A percentile compares a stretch with the other conserved stretches of the same genome.
phyloP scores from a whole-genome alignment of 2,888 invertebrate species.

The Drosophila rellima region DNA sequence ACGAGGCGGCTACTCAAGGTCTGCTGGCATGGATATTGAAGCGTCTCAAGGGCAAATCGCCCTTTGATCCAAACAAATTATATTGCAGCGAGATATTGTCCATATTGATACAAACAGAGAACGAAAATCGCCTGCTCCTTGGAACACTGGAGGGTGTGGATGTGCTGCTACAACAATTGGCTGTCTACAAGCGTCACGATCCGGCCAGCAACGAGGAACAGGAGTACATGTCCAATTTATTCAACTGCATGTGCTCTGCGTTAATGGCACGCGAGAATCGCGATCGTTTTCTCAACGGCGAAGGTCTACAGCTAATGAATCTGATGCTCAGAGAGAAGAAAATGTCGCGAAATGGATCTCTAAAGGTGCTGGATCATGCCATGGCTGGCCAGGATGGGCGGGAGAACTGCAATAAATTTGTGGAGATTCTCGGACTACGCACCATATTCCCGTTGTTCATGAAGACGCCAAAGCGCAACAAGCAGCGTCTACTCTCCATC shows the following conservation, averaged over 20 bases:
- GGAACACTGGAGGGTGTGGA: slow-evolving; percentile 98
- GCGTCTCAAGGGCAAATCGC: slow-evolving; percentile 93
- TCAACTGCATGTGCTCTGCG: slow-evolving; percentile 97
- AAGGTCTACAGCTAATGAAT: slow-evolving; percentile 99
- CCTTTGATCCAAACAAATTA: slow-evolving; percentile 97
- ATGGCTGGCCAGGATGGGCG: slow-evolving; percentile 96
- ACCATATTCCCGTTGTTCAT: slow-evolving; percentile 99
- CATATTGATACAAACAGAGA: slow-evolving; percentile 96
- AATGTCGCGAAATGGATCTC: slow-evolving; percentile 96
- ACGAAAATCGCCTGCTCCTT: slow-evolving; percentile 91
- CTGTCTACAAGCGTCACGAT: slow-evolving; percentile 97
- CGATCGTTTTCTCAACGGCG: slow-evolving; percentile 95
- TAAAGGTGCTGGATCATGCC: slow-evolving; percentile 99
- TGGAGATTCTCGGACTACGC: slow-evolving; percentile 97
- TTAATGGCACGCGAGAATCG: slow-evolving; percentile 95
- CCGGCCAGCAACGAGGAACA: slow-evolving; percentile 96
- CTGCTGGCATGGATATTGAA: slow-evolving; percentile 96
- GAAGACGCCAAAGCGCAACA: slow-evolving; percentile 97
- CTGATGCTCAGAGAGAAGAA: slow-evolving; percentile 99
- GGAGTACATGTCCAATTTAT: slow-evolving; percentile 99
- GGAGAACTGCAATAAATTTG: slow-evolving; percentile 98
- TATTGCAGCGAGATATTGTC: slow-evolving; percentile 98
- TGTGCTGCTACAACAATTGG: slow-evolving; percentile 96
- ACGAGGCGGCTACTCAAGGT: slow-evolving; percentile 95
- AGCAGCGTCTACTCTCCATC: slow-evolving; percentile 91